Conservation (phyloP, 2,113 vertebrate species). For the Caranx melampygus region DNA sequence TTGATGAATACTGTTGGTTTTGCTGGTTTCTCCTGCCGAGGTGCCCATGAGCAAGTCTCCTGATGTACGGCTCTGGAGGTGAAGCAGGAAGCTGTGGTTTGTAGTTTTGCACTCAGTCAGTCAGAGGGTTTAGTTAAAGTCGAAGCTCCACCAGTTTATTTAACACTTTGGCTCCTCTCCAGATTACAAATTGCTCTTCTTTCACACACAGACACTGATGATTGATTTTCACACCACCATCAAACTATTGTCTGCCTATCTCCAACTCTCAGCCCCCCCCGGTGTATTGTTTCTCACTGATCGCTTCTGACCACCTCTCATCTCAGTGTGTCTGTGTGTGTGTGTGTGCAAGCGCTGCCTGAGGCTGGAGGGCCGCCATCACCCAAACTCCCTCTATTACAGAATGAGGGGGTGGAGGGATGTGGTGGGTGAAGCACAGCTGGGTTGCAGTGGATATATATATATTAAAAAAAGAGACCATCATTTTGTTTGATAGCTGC, state of each 20-base stretch:
- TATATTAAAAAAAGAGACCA: not conserved
- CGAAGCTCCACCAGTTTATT: conserved; percentile 18
- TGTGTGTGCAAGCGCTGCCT: conserved; percentile 6
- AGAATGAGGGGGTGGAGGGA: conserved; percentile 26
- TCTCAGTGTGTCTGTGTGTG: conserved; percentile 2
- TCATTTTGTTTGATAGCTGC: conserved; percentile 10
- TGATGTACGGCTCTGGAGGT: conserved; percentile 4
- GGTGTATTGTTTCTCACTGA: conserved; percentile 51
- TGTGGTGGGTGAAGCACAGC: conserved; percentile 33
- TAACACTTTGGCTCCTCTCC: conserved; percentile 33
- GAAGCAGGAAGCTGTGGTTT: not conserved
- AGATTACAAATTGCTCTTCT: conserved; percentile 49
- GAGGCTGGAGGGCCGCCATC: conserved; percentile 17
- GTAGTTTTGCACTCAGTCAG: not conserved
- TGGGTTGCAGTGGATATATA: conserved; percentile 19
- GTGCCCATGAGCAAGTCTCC: conserved; percentile 20
- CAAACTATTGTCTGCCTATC: conserved; percentile 53
- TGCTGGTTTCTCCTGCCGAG: not conserved
- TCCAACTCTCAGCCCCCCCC: conserved; percentile 43
- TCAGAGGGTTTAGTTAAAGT: conserved; percentile 8
- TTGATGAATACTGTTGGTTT: too few species aligned
- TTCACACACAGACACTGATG: conserved; percentile 6
- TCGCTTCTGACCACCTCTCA: conserved; percentile 55
- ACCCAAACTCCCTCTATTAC: conserved; percentile 27
- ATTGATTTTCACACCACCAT: conserved; percentile 54